Conservation (phyloP, 2,797 vertebrate genomes). For the Vespertilio murinus region DNA sequence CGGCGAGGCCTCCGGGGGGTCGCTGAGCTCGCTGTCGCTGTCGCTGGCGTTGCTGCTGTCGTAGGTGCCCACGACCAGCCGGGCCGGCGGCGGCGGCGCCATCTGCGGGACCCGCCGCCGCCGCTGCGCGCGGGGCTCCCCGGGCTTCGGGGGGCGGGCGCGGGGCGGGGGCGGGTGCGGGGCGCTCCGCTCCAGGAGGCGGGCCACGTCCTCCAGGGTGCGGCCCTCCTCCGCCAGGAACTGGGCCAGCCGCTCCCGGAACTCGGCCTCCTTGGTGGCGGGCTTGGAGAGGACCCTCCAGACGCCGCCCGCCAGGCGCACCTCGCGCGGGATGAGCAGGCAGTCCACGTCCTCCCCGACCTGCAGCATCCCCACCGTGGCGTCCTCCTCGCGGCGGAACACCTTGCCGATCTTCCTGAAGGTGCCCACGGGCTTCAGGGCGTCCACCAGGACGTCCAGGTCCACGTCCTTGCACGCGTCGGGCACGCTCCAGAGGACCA, state of each 20-base stretch:
- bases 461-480: slow-evolving; percentile 73
- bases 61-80: slow-evolving; percentile 69
- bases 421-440: slow-evolving; percentile 70
- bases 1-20: too few relatives aligned
- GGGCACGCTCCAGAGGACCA: slow-evolving; percentile 70
- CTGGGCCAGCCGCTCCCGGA: slow-evolving; percentile 70
- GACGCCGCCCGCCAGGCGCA: slow-evolving; percentile 71
- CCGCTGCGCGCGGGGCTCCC: not conserved
- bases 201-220: slow-evolving; percentile 72
- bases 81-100: slow-evolving; percentile 46
- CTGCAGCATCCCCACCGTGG: slow-evolving; percentile 71
- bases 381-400: slow-evolving; percentile 67
- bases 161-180: slow-evolving; percentile 70
- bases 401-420: slow-evolving; percentile 77
- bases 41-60: slow-evolving; percentile 76
- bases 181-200: slow-evolving; percentile 66
- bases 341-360: slow-evolving; percentile 66
- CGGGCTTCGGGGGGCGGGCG: slow-evolving; percentile 39
- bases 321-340: slow-evolving; percentile 68
- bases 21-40: slow-evolving; percentile 61
- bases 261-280: slow-evolving; percentile 69
- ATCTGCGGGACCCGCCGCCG: slow-evolving; percentile 55
- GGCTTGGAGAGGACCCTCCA: slow-evolving; percentile 77
- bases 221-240: slow-evolving; percentile 76
- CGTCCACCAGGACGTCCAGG: slow-evolving; percentile 71